Base-by-base conservation (phyloP, 2,797 vertebrate genomes). In the Eupleurogrammus muticus region DNA sequence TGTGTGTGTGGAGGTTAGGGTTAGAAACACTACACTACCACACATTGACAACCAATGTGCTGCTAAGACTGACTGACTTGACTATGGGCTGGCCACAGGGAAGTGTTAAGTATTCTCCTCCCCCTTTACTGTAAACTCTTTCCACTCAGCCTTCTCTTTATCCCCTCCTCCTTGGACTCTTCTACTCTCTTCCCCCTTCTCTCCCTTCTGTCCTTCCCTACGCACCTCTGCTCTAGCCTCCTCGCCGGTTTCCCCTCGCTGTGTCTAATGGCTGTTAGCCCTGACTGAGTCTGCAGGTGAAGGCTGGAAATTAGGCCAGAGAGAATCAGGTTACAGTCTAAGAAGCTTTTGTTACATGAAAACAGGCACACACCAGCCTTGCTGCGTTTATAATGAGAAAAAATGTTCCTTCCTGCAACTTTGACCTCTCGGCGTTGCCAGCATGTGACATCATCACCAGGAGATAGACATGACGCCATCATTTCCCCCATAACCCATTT, bases 251-350 rank as follows among this genome's bases (percentile, higher is more conserved):
- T 17, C 21, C 53, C 28, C 19, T 35, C 77, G 67, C 75, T 71
- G 57, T 73, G 52, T 70, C 52, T 57, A 24, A 17, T 52, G 52
- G 49, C 72, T 67, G 32, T 12, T 32, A 49, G 68, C 69, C 64
- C 69, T 54, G 64, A 54, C 64, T 63, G 72, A 72, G 55, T 86
- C 86, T 92, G 91, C 89, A 93, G 91, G 92, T 93, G 90, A 90
- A 90, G 77, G 70, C 78, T 88, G 86, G 81, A 83, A 92, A 90
- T 77, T 73, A 81, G 85, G 90, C 89, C 89, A 91, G 12, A 63
- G 42, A 57, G 69, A 81, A 83, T 87, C 83, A 48, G 68, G 57
- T 88, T 90, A 59, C 82, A 65, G 65, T 69, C 42, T 56, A 42
- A 59, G 10, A 55, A 46, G 73, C 77, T 86, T 69, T 68, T 65